Evolutionary conservation across 2,113 vertebrate species (phyloP).

Genomic region (Eurypyga helias): DNA sequence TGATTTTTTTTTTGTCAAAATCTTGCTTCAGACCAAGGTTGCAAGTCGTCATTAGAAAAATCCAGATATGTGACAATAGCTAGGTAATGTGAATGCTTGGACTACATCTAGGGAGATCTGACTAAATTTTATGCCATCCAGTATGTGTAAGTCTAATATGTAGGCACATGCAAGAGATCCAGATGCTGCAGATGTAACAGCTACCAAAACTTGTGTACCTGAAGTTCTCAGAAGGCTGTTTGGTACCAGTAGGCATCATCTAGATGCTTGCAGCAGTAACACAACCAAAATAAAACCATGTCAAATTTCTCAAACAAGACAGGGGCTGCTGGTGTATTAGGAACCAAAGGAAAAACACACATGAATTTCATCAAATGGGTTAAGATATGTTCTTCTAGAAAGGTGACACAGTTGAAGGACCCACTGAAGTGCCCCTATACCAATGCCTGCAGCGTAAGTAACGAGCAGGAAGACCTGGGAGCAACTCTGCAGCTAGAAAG

Average conservation of each 20-base stretch:
- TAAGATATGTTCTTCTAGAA: neutral
- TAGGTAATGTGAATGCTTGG: neutral
- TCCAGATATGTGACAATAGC: neutral
- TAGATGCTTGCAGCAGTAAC: neutral
- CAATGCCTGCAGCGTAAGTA: neutral
- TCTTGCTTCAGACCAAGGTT: neutral
- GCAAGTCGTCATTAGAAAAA: neutral
- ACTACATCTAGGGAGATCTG: neutral
- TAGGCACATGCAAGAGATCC: neutral
- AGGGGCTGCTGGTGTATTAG: neutral
- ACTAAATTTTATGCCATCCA: neutral
- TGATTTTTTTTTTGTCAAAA: neutral
- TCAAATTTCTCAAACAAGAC: neutral
- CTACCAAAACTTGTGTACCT: neutral
- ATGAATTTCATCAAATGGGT: neutral
- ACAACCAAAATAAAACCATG: neutral
- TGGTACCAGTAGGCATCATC: neutral
- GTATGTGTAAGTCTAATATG: too few relatives aligned
- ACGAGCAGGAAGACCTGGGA: neutral
- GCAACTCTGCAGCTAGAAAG: neutral
- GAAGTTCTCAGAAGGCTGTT: neutral
- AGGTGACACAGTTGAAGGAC: fast-evolving
- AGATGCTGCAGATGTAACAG: neutral
- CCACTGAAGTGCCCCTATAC: neutral
- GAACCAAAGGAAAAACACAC: neutral